Evolutionary conservation across 37 sponge, comb jelly and placozoan genomes (phyloP).

Genomic region (Sycon ciliatum): DNA sequence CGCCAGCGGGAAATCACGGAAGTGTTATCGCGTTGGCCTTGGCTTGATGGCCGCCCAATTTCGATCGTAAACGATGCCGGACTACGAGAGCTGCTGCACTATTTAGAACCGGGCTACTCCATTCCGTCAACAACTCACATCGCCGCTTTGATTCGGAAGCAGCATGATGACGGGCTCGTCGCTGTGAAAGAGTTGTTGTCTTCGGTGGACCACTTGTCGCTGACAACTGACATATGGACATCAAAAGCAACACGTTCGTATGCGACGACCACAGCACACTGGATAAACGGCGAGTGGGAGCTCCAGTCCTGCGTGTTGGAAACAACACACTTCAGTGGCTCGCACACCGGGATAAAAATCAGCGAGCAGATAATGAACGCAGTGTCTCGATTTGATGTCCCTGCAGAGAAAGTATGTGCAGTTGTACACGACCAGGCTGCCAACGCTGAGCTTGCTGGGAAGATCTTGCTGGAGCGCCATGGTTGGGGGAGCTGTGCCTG

Average conservation of each 20-base stretch:
- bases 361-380: neutral
- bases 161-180: neutral
- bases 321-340: neutral
- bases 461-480: neutral
- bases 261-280: neutral
- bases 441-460: neutral
- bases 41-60: no score
- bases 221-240: neutral
- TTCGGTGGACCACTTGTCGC: neutral
- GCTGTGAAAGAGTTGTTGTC: neutral
- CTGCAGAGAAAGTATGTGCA: neutral
- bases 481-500: neutral
- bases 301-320: neutral
- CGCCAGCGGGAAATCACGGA: no score
- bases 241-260: neutral
- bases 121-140: neutral
- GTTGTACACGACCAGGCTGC: neutral
- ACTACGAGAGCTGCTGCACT: neutral
- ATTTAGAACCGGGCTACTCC: neutral
- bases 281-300: neutral
- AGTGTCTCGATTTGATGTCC: neutral
- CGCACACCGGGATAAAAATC: neutral
- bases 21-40: no score
- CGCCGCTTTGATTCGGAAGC: neutral
- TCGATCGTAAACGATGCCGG: neutral